A percentile compares a stretch with the other conserved stretches of the same genome.
phyloP scores from a whole-genome alignment of 2,888 invertebrate species.

The Pseudeuparius sepicola region DNA sequence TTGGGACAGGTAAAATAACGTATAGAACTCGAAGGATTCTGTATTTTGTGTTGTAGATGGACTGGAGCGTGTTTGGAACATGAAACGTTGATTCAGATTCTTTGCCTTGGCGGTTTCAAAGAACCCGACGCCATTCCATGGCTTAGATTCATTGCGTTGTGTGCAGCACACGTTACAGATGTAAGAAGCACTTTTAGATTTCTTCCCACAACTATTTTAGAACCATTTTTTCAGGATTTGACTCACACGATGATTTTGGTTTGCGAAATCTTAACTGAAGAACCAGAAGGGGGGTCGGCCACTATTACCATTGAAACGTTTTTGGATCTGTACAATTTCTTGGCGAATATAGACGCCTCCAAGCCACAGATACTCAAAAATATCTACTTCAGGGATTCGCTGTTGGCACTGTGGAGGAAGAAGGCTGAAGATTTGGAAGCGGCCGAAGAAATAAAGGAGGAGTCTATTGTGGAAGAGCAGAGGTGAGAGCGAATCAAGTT shows the following conservation, averaged over 20 bases:
- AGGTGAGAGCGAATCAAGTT: no score
- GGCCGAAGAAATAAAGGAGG: conserved; percentile 23
- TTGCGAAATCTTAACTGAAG: conserved; percentile 72
- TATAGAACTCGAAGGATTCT: no score
- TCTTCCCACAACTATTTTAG: conserved; percentile 1
- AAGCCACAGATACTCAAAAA: conserved; percentile 33
- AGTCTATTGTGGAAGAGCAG: conserved; percentile 16
- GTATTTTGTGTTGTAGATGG: no score
- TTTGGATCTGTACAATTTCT: conserved; percentile 46
- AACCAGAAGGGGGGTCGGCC: conserved; percentile 74
- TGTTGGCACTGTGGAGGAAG: conserved; percentile 29
- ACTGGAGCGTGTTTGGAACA: conserved; percentile 54
- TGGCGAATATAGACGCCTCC: conserved; percentile 50
- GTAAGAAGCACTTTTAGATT: conserved; percentile 34
- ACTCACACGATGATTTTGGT: conserved; percentile 70
- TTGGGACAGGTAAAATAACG: no score
- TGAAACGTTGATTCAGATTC: conserved; percentile 54
- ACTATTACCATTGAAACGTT: conserved; percentile 59
- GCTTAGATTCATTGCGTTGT: conserved; percentile 64
- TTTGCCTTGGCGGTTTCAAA: conserved; percentile 61
- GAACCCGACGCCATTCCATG: conserved; percentile 55
- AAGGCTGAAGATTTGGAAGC: conserved; percentile 23
- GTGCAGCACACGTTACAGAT: conserved; percentile 57
- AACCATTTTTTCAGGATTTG: conserved; percentile 46
- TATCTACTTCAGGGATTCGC: conserved; percentile 33